Conservation (phyloP, 2,797 vertebrate genomes). For the Acanthiza pusilla region DNA sequence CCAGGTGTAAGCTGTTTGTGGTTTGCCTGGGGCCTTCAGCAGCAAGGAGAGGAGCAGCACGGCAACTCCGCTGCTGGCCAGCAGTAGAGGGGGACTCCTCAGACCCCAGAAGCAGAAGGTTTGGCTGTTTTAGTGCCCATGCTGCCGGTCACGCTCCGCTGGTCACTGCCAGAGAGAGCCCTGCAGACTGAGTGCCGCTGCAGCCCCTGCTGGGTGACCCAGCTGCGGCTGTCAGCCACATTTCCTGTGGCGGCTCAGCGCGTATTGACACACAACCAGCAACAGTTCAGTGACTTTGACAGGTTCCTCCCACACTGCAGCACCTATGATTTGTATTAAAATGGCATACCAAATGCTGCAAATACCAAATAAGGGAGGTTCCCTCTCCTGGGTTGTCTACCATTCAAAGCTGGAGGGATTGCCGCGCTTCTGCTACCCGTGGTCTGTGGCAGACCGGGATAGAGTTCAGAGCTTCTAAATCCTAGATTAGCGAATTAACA, state of each 20-base stretch:
- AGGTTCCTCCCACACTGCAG: neutral
- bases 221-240: neutral
- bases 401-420: neutral
- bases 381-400: rapidly evolving
- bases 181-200: rapidly evolving
- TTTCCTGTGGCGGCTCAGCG: neutral
- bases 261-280: neutral
- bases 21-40: neutral
- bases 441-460: rapidly evolving
- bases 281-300: neutral
- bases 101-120: neutral
- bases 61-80: neutral
- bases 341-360: rapidly evolving
- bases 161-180: neutral
- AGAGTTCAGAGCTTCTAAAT: neutral
- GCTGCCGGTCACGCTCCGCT: neutral
- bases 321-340: neutral
- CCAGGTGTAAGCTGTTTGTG: neutral
- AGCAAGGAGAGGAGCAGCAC: neutral
- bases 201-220: neutral
- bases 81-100: neutral
- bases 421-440: rapidly evolving
- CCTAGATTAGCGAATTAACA: neutral
- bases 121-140: rapidly evolving
- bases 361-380: neutral